Conservation (phyloP, 2,797 vertebrate species). For the Otolemur crassicaudatus region DNA sequence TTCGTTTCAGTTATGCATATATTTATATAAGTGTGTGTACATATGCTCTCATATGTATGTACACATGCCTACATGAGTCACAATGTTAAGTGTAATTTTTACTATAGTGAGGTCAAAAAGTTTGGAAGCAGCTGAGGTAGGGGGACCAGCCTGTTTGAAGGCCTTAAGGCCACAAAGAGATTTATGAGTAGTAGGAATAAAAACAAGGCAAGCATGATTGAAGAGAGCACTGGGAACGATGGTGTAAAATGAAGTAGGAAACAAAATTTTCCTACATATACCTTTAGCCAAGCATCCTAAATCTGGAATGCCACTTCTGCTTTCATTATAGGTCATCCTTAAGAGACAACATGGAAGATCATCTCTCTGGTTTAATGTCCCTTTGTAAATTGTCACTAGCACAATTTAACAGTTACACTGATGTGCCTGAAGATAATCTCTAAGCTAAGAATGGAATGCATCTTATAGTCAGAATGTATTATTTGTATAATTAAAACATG, state of each 20-base stretch:
- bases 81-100: conserved; percentile 20
- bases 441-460: conserved; percentile 29
- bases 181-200: neutral
- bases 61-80: neutral
- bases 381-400: neutral
- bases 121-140: neutral
- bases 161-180: neutral
- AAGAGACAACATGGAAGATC: neutral
- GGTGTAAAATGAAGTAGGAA: neutral
- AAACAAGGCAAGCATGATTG: neutral
- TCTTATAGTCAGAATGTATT: conserved; percentile 31
- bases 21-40: neutral
- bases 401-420: neutral
- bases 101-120: conserved; percentile 13
- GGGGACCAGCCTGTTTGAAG: neutral
- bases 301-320: neutral
- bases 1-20: conserved; percentile 5
- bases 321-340: neutral
- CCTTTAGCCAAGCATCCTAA: neutral
- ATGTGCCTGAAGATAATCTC: neutral
- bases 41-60: neutral
- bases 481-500: conserved; percentile 16
- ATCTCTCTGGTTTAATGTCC: neutral
- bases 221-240: neutral
- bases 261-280: neutral